Conservation (phyloP, 2,888 invertebrate species). For the Acanthoscelides obtectus region DNA sequence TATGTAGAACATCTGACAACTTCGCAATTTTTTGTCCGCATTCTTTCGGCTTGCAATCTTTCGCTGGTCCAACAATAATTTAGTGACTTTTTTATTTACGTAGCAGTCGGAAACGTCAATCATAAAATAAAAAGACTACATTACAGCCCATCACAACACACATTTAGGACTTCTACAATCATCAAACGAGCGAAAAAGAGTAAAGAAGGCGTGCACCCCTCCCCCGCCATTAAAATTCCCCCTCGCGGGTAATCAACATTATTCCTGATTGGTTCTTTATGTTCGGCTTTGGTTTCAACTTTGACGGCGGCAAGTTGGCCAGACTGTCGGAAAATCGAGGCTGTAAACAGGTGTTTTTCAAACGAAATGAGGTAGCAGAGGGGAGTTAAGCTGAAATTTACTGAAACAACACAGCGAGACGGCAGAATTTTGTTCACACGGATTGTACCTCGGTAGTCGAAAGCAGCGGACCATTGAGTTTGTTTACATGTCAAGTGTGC, state of each 20-base stretch:
- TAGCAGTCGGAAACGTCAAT: not conserved
- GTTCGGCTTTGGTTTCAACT: not conserved
- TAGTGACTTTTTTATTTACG: not conserved
- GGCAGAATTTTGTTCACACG: conserved; percentile 45
- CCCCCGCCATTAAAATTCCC: not conserved
- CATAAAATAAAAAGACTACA: not conserved
- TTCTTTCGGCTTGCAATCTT: too few species aligned
- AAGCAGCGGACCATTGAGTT: conserved; percentile 21
- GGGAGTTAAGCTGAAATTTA: conserved; percentile 32
- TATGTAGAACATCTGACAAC: too few species aligned
- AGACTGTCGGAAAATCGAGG: conserved; percentile 65
- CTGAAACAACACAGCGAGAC: conserved; percentile 16
- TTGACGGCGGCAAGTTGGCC: conserved; percentile 44
- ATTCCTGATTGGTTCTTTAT: not conserved
- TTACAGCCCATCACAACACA: not conserved
- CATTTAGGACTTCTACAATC: not conserved
- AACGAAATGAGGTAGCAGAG: conserved; percentile 55
- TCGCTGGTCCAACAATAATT: too few species aligned
- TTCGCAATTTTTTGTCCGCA: too few species aligned
- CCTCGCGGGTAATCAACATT: not conserved
- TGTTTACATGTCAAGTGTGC: conserved; percentile 17
- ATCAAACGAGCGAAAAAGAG: not conserved
- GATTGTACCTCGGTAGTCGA: conserved; percentile 39
- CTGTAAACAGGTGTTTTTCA: conserved; percentile 75
- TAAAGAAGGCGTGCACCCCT: not conserved